Conservation (phyloP, 2,113 vertebrate genomes). For the Apteryx mantelli region DNA sequence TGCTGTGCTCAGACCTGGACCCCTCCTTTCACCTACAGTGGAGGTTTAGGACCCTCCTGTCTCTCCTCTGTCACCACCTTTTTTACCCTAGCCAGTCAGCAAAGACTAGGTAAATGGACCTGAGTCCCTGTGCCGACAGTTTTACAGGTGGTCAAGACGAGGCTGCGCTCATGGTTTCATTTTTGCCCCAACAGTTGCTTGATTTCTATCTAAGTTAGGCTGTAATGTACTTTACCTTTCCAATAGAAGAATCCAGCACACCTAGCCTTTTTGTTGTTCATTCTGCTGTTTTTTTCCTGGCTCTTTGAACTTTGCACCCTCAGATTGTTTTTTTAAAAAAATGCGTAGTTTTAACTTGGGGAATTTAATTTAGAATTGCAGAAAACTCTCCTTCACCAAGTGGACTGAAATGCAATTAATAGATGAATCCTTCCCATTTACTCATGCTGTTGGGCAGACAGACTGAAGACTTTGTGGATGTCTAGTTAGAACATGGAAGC, state of each 20-base stretch:
- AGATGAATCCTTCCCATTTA: not conserved
- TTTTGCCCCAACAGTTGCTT: not conserved
- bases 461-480: not conserved
- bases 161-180: not conserved
- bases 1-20: not conserved
- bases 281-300: not conserved
- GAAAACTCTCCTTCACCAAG: not conserved
- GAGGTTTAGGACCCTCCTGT: not conserved
- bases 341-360: fast-evolving
- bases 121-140: not conserved
- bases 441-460: fast-evolving
- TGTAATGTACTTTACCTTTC: fast-evolving
- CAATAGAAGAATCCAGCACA: not conserved
- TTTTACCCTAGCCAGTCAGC: not conserved
- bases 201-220: not conserved
- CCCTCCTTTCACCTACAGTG: not conserved
- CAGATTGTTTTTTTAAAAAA: not conserved
- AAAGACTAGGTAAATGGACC: not conserved
- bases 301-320: not conserved
- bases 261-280: not conserved
- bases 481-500: not conserved
- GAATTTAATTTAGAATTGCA: not conserved
- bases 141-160: not conserved
- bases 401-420: not conserved
- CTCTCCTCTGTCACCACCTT: not conserved